Conservation (phyloP, 2,113 vertebrate species). For the Heliornis fulica region DNA sequence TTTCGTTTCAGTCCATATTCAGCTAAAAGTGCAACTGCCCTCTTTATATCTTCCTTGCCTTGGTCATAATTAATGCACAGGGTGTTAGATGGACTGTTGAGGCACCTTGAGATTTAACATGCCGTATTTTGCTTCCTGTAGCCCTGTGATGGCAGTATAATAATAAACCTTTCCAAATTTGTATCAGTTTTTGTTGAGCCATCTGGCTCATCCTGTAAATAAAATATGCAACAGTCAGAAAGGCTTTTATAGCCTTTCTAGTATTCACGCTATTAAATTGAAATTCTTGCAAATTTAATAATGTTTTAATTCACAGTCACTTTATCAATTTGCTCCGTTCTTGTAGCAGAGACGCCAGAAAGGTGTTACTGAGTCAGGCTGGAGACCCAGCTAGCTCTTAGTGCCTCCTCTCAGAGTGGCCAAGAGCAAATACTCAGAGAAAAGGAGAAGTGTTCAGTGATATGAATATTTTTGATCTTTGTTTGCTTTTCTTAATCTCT, state of each 20-base stretch:
- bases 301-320: not conserved
- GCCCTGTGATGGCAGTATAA: not conserved
- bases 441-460: not conserved
- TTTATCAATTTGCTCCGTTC: not conserved
- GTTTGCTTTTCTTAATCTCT: constrained; percentile 20
- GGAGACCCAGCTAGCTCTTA: accelerated
- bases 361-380: not conserved
- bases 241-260: not conserved
- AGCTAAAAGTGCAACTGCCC: not conserved
- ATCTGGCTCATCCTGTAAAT: constrained; percentile 6
- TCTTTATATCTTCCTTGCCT: not conserved
- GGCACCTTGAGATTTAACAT: not conserved
- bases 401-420: not conserved
- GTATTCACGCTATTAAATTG: not conserved
- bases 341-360: not conserved
- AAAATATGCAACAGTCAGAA: not conserved
- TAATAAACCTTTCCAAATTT: not conserved
- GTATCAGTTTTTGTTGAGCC: not conserved
- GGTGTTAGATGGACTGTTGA: not conserved
- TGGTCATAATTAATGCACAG: not conserved
- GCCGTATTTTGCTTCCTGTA: not conserved
- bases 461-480: not conserved
- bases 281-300: not conserved
- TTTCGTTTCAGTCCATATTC: not conserved
- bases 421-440: not conserved